Base-by-base conservation (phyloP, 2,888 invertebrate species). In the Rhodophaea formosa region DNA sequence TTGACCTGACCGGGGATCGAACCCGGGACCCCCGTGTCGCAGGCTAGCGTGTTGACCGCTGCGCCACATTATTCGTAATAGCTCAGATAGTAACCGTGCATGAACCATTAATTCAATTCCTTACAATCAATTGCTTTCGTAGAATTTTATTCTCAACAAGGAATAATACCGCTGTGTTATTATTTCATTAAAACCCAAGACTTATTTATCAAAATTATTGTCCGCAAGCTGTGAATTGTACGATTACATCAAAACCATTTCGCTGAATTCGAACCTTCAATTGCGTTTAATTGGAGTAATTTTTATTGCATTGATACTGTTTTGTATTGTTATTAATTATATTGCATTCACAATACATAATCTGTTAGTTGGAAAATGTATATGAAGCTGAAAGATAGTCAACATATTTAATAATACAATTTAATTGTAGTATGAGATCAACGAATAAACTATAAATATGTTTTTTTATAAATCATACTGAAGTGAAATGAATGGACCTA, bases 121-220 rank as follows among this genome's bases (percentile, higher is more conserved):
- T 39, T 51, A 51, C 35, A 17, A 30, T 30, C 30, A 49, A 30
- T 51, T 51, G 51, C 35, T 12, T 51, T 51, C 51, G 51, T 51
- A 35, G 51, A 51, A 35, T 35, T 14, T 8, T 14, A 51, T 8
- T 16, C 35, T 49, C 14, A 14, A 45, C 12, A 32, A 32, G 32
- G 32, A 15, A 49, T 49, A 32, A 15, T 30, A 32, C 49, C 32
- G 30, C n/a, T 51, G 16, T 51, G 51, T 17, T 35, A 35, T 51
- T 17, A 51, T 35, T 51, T 30, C 47, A 49, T 49, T 49, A 29
- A 14, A 49, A 14, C 29, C 8, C 51, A 51, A 12, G 51, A 17
- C 12, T 39, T 51, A 17, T 39, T 51, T n/a, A 39, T 35, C 17
- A 51, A 49, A 49, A 49, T 49, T 49, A 49, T 32, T 32, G 47